Conservation (phyloP, 2,113 vertebrate species). For the Phalacrocorax aristotelis region DNA sequence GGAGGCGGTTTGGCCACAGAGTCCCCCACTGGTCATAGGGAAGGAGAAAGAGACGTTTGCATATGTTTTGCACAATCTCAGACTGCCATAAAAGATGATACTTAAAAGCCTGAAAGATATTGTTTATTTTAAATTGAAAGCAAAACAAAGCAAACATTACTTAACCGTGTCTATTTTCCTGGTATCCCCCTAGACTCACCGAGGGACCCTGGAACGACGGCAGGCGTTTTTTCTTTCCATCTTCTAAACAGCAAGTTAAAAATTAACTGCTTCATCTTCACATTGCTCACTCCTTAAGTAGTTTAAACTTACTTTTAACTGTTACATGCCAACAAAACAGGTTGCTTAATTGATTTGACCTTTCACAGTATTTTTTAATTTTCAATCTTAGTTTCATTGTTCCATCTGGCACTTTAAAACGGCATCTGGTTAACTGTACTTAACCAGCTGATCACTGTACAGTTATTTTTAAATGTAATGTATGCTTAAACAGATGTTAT, state of each 20-base stretch:
- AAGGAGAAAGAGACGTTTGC: not conserved
- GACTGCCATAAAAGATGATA: not conserved
- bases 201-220: not conserved
- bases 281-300: slow-evolving; percentile 78
- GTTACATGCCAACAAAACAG: slow-evolving; percentile 95
- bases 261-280: slow-evolving; percentile 68
- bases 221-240: slow-evolving; percentile 56
- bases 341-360: slow-evolving; percentile 99
- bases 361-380: slow-evolving; percentile 98
- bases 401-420: slow-evolving; percentile 99
- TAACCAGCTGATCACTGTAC: slow-evolving; percentile 98
- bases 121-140: slow-evolving; percentile 48
- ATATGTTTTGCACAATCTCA: not conserved
- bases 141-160: slow-evolving; percentile 27
- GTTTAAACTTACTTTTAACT: slow-evolving; percentile 94
- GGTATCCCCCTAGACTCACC: not conserved
- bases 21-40: not conserved
- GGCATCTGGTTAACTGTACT: slow-evolving; percentile 99
- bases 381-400: slow-evolving; percentile 99
- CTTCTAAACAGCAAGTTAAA: slow-evolving; percentile 57
- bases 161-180: not conserved
- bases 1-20: not conserved
- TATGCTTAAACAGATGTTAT: slow-evolving; percentile 99
- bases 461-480: slow-evolving; percentile 99
- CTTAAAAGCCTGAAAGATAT: not conserved